These are phyloP conservation scores for Diprion similis DNA, from an alignment of 1,140 invertebrate genomes.

Conservation along the genomic window DNA sequence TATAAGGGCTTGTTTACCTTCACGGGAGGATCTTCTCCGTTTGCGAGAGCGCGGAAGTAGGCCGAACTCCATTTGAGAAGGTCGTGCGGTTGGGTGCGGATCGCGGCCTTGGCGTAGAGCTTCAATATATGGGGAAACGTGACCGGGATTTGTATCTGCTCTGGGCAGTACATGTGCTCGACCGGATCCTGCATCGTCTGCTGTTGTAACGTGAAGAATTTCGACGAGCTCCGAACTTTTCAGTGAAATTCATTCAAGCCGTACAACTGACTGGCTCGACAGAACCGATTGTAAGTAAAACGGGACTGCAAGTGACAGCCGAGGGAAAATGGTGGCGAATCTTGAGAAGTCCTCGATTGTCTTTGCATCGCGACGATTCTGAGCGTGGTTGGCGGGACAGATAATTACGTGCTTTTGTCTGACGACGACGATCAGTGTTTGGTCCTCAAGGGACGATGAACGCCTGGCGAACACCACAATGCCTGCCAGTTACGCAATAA, in stretches of 20 bases:
- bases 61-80: constrained; percentile 82
- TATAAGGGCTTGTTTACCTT: constrained; percentile 62
- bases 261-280: no score
- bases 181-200: constrained; percentile 38
- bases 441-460: no score
- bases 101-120: constrained; percentile 87
- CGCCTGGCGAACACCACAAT: no score
- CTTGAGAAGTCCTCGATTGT: not conserved
- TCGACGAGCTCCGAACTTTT: not conserved
- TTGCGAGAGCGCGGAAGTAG: constrained; percentile 76
- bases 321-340: not conserved
- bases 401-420: no score
- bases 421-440: no score
- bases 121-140: constrained; percentile 83
- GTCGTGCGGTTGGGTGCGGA: constrained; percentile 87
- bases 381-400: no score
- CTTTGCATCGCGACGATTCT: not conserved
- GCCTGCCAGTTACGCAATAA: no score
- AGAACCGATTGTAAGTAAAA: no score
- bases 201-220: not conserved
- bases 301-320: not conserved
- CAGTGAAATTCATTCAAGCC: not conserved
- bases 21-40: constrained; percentile 69
- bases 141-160: constrained; percentile 77
- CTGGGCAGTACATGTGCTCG: constrained; percentile 61